Percentiles rank a stretch among this genome's conserved stretches.
phyloP scores from a whole-genome alignment of 35 echinoderm and acorn worm species.

The Chiridota heheva region DNA sequence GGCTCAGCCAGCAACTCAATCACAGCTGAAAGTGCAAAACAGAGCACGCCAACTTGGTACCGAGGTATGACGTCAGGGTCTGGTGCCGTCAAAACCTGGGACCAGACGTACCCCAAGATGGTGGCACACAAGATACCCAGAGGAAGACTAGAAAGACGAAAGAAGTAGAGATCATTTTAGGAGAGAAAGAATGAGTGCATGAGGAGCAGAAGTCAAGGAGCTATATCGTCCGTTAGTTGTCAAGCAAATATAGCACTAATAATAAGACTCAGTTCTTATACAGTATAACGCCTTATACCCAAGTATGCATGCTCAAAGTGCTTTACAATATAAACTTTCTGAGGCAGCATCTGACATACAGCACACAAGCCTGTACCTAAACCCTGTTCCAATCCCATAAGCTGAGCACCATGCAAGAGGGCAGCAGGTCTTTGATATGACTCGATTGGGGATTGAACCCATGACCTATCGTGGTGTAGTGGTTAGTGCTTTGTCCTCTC shows the following conservation, averaged over 20 bases:
- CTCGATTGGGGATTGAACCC: too few species aligned
- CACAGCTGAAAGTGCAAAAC: conserved; percentile 71
- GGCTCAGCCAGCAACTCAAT: conserved; percentile 88
- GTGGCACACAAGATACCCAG: conserved; percentile 67
- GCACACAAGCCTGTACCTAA: too few species aligned
- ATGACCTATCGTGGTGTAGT: too few species aligned
- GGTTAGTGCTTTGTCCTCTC: too few species aligned
- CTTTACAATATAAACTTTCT: too few species aligned
- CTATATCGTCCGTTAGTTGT: neutral
- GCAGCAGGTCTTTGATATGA: too few species aligned
- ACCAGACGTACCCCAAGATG: conserved; percentile 74
- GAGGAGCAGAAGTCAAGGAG: neutral
- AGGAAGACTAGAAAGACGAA: conserved; percentile 59
- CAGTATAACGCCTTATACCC: too few species aligned
- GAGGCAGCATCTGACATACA: too few species aligned
- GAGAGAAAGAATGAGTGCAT: neutral
- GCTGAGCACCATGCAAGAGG: too few species aligned
- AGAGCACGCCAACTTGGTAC: conserved; percentile 65
- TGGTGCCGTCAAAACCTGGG: conserved; percentile 60
- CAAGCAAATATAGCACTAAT: neutral
- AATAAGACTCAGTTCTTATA: too few species aligned
- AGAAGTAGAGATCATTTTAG: neutral
- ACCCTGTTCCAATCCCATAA: too few species aligned
- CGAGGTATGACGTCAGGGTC: conserved; percentile 66
- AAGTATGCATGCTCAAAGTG: too few species aligned